phyloP scores from a whole-genome alignment of 2,113 vertebrate species.

The Arenaria interpres region DNA sequence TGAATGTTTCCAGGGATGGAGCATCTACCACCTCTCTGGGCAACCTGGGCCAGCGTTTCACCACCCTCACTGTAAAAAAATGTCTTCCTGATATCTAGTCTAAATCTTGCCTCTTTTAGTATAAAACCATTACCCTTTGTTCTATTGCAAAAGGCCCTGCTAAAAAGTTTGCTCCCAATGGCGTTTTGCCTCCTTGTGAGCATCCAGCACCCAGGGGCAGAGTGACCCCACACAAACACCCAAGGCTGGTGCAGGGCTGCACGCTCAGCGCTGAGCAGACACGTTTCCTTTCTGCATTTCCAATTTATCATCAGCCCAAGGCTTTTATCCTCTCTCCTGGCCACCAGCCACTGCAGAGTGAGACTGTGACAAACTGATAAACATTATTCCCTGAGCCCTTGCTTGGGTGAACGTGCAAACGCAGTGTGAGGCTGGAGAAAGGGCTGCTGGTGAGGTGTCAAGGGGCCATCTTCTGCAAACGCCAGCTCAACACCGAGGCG shows the following conservation, averaged over 20 bases:
- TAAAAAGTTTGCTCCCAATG: not conserved
- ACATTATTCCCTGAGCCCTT: not conserved
- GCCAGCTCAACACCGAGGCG: not conserved
- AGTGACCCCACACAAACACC: not conserved
- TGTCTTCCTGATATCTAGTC: not conserved
- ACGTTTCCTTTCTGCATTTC: not conserved
- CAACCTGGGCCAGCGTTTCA: not conserved
- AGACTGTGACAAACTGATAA: conserved; percentile 45
- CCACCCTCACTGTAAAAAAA: not conserved
- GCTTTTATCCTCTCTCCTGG: conserved; percentile 14
- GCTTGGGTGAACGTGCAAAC: not conserved
- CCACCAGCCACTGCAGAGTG: not conserved
- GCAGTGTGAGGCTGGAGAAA: not conserved
- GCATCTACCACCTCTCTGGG: not conserved
- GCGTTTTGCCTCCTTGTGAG: not conserved
- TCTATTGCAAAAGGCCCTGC: not conserved
- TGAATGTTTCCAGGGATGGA: not conserved
- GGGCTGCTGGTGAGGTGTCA: rapidly evolving
- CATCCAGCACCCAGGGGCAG: not conserved
- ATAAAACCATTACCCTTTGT: not conserved
- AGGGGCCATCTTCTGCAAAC: not conserved
- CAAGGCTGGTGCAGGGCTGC: not conserved
- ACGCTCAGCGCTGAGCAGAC: not conserved
- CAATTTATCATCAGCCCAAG: not conserved
- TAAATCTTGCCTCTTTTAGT: not conserved